phyloP scores from a whole-genome alignment of 2,113 vertebrate genomes.

The Coregonus clupeaformis region DNA sequence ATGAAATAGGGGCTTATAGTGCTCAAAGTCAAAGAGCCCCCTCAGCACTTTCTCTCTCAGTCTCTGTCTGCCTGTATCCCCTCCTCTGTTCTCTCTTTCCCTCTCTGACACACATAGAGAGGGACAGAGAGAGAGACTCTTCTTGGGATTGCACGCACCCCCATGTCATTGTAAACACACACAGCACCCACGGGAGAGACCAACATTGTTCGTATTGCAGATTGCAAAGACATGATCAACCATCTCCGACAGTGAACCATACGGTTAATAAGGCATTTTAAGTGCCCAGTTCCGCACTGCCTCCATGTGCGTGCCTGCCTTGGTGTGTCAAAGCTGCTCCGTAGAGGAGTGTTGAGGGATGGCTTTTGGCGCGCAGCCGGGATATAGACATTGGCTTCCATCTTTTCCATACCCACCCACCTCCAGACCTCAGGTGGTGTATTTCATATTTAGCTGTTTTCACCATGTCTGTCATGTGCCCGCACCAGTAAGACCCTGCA shows the following conservation, averaged over 20 bases:
- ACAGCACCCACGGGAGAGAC: conserved; percentile 40
- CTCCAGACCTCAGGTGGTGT: conserved; percentile 58
- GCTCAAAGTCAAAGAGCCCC: conserved; percentile 70
- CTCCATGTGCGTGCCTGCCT: no score
- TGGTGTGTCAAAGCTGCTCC: no score
- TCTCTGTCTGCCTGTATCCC: conserved; percentile 26
- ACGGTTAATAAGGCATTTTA: no score
- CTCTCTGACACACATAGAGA: no score
- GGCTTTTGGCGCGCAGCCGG: conserved; percentile 31
- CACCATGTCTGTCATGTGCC: conserved; percentile 18
- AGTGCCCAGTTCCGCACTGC: no score
- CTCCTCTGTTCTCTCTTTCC: no score
- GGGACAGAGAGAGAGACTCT: no score
- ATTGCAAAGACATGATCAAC: no score
- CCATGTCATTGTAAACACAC: background rate
- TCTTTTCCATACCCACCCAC: conserved; percentile 78
- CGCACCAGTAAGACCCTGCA: background rate
- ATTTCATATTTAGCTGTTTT: conserved; percentile 75
- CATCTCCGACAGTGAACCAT: no score
- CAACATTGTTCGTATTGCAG: conserved; percentile 51
- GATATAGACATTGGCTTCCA: conserved; percentile 66
- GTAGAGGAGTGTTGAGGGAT: no score
- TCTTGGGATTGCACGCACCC: background rate
- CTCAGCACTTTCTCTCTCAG: conserved; percentile 63
- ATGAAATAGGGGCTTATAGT: conserved; percentile 71